phyloP scores from a whole-genome alignment of 2,113 vertebrate species.

The Struthidea cinerea region DNA sequence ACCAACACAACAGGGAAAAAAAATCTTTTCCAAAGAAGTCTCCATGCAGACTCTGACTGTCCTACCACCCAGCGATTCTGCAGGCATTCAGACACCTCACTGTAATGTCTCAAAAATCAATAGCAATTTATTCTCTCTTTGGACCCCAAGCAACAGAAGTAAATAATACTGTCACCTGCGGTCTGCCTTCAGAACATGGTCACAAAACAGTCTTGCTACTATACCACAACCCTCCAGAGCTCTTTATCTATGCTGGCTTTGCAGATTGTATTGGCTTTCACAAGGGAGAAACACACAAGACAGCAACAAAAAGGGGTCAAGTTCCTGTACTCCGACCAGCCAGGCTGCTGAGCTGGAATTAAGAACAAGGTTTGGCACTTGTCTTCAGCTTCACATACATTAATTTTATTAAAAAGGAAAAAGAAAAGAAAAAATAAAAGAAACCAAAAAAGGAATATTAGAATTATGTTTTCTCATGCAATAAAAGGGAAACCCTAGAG shows the following conservation, averaged over 20 bases:
- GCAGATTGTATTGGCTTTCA: slow-evolving; percentile 44
- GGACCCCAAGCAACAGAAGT: slow-evolving; percentile 81
- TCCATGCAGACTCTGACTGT: slow-evolving; percentile 1
- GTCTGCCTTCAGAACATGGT: slow-evolving; percentile 71
- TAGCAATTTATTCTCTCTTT: slow-evolving; percentile 88
- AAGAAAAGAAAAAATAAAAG: rapidly evolving
- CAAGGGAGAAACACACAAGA: slow-evolving; percentile 18
- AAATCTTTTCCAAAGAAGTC: slow-evolving; percentile 58
- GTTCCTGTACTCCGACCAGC: neutral
- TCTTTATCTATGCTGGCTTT: slow-evolving; percentile 56
- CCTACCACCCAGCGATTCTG: slow-evolving; percentile 67
- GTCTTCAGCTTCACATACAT: neutral
- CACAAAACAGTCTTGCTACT: slow-evolving; percentile 66
- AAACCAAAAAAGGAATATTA: neutral
- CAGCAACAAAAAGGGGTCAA: slow-evolving; percentile 32
- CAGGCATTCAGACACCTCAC: slow-evolving; percentile 75
- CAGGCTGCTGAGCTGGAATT: neutral
- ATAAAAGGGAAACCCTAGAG: neutral
- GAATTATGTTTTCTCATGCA: neutral
- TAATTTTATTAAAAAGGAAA: neutral
- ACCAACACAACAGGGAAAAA: neutral
- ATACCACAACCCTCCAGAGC: slow-evolving; percentile 27
- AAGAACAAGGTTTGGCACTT: neutral
- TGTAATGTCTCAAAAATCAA: slow-evolving; percentile 81
- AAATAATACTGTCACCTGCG: slow-evolving; percentile 84